phyloP scores from a whole-genome alignment of 2,888 invertebrate species.

The Tenthredo distinguenda region DNA sequence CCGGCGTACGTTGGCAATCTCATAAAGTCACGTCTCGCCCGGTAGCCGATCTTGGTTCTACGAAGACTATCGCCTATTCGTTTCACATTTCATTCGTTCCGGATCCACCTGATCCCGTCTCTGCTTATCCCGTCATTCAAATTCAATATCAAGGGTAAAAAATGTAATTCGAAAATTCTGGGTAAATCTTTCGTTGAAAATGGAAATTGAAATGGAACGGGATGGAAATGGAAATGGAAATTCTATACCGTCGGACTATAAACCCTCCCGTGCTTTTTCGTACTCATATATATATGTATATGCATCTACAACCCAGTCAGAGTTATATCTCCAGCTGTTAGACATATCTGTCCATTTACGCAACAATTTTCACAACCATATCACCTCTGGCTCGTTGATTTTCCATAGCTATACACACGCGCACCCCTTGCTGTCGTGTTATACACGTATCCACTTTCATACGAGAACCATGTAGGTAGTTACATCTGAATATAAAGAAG shows the following conservation, averaged over 20 bases:
- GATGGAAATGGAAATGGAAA: slow-evolving; percentile 27
- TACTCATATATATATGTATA: not conserved
- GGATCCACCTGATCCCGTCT: slow-evolving; percentile 43
- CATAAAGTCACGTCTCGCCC: slow-evolving; percentile 2
- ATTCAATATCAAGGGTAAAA: slow-evolving; percentile 35
- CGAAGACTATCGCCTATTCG: slow-evolving; percentile 33
- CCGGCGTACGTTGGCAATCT: slow-evolving; percentile 12
- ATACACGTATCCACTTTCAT: not conserved
- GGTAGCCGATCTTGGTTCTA: slow-evolving; percentile 10
- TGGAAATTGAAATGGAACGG: slow-evolving; percentile 13
- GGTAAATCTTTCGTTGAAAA: slow-evolving; percentile 30
- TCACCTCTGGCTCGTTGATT: not conserved
- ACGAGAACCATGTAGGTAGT: not conserved
- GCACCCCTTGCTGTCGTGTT: too few relatives aligned
- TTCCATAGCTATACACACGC: not conserved
- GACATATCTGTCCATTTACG: slow-evolving; percentile 7
- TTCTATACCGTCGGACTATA: not conserved
- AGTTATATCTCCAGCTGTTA: not conserved
- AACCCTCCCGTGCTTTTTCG: not conserved
- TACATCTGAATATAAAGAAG: not conserved
- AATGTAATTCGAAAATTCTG: slow-evolving; percentile 31
- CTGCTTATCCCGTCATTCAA: slow-evolving; percentile 45
- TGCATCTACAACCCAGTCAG: not conserved
- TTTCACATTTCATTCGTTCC: slow-evolving; percentile 32
- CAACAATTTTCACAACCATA: not conserved